Evolutionary conservation across 2,888 invertebrate species (phyloP).

Genomic region (Priocnemis perturbator): DNA sequence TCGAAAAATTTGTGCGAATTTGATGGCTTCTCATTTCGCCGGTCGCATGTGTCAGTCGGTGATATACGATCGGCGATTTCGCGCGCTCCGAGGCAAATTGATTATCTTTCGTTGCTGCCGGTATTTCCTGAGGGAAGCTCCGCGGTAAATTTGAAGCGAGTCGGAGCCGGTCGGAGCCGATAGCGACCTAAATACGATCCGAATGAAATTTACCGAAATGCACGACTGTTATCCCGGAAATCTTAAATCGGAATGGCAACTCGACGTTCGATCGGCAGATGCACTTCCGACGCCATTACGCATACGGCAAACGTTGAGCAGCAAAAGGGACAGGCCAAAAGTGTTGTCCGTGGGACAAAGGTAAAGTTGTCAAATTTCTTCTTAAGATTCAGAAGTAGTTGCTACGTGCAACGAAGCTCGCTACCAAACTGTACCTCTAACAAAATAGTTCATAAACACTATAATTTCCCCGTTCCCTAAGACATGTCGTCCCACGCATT

Average conservation of each 20-base stretch:
- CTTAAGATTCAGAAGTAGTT: no score
- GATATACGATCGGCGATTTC: conserved; percentile 15
- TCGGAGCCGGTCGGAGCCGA: not conserved
- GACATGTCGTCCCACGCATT: no score
- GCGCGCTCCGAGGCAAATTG: conserved; percentile 12
- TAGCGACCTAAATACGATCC: conserved; percentile 3
- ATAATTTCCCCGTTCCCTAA: no score
- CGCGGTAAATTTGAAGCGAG: conserved; percentile 4
- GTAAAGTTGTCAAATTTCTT: no score
- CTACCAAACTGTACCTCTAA: no score
- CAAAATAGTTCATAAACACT: no score
- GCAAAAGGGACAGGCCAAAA: no score
- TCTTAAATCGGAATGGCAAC: not conserved
- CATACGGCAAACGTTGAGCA: no score
- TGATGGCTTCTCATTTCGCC: conserved; percentile 13
- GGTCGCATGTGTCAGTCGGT: conserved; percentile 4
- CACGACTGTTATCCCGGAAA: not conserved
- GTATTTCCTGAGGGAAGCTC: conserved; percentile 12
- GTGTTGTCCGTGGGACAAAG: no score
- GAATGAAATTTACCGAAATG: conserved; percentile 9
- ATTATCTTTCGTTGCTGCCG: conserved; percentile 10
- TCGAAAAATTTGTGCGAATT: conserved; percentile 8
- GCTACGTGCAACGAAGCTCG: no score
- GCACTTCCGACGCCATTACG: no score
- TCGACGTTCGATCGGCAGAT: not conserved